A percentile compares a stretch with the other conserved stretches of the same genome.
Conservation (phyloP, 2,888 invertebrate species). For the Aromia moschata region DNA sequence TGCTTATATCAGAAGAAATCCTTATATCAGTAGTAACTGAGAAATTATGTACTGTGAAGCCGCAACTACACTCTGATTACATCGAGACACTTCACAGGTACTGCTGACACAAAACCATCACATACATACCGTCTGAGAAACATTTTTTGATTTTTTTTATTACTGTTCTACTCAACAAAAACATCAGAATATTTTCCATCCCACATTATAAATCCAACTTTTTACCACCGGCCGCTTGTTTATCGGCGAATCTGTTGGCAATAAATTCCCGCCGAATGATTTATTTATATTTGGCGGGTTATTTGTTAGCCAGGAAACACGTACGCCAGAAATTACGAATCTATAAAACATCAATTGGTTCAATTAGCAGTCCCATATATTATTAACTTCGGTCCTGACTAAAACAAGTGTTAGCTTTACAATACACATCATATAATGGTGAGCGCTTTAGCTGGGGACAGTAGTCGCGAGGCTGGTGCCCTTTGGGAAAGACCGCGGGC, state of each 20-base stretch:
- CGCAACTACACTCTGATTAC: too few relatives aligned
- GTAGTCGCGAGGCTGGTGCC: constrained; percentile 11
- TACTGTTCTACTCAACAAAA: too few relatives aligned
- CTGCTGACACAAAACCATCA: too few relatives aligned
- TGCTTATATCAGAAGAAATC: too few relatives aligned
- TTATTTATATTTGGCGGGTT: constrained; percentile 43
- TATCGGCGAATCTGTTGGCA: constrained; percentile 7
- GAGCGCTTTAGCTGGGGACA: constrained; percentile 16
- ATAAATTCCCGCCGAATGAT: constrained; percentile 38
- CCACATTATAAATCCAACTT: constrained; percentile 1
- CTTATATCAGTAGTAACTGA: too few relatives aligned
- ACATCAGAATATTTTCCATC: too few relatives aligned
- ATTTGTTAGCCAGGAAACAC: constrained; percentile 37
- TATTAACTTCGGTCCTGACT: constrained; percentile 38
- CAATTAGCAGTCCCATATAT: constrained; percentile 45
- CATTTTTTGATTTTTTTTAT: too few relatives aligned
- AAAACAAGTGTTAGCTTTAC: constrained; percentile 43
- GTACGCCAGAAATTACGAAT: constrained; percentile 38
- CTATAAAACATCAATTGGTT: constrained; percentile 44
- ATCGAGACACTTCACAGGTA: too few relatives aligned
- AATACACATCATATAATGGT: constrained; percentile 39
- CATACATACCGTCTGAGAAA: too few relatives aligned
- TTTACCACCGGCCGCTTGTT: not conserved
- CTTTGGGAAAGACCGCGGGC: constrained; percentile 17
- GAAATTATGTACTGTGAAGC: too few relatives aligned